phyloP scores from a whole-genome alignment of 2,888 invertebrate species.

The Heteromyza rotundicornis region DNA sequence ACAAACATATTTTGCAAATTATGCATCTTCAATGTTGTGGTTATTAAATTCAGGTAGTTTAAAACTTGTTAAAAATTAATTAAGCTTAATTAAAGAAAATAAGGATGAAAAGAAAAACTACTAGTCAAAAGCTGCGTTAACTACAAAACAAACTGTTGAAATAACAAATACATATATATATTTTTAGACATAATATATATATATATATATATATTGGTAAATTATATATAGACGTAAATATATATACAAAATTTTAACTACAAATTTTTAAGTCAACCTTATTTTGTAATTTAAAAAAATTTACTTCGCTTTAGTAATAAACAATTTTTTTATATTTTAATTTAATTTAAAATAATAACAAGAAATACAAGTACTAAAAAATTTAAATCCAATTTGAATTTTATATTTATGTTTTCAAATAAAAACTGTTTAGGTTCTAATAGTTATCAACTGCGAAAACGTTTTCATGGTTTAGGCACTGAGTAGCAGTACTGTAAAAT shows the following conservation, averaged over 20 bases:
- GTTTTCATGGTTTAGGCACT: too few relatives aligned
- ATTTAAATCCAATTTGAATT: too few relatives aligned
- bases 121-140: slow-evolving; percentile 33
- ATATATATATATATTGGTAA: background rate
- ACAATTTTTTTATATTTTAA: too few relatives aligned
- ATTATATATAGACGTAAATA: slow-evolving; percentile 11
- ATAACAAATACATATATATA: background rate
- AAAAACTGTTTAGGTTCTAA: too few relatives aligned
- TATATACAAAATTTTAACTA: slow-evolving; percentile 9
- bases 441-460: too few relatives aligned
- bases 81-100: slow-evolving; percentile 24
- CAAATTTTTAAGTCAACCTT: background rate
- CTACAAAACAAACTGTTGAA: background rate
- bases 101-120: too few relatives aligned
- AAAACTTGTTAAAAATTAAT: slow-evolving; percentile 23
- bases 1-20: slow-evolving; percentile 26
- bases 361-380: too few relatives aligned
- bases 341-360: too few relatives aligned
- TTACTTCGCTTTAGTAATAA: too few relatives aligned
- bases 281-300: too few relatives aligned
- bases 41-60: slow-evolving; percentile 44
- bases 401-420: too few relatives aligned
- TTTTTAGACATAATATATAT: background rate
- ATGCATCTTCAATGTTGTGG: slow-evolving; percentile 41
- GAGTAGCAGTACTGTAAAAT: too few relatives aligned